phyloP scores from a whole-genome alignment of 1,140 invertebrate genomes.

The Aphidius ervi region DNA sequence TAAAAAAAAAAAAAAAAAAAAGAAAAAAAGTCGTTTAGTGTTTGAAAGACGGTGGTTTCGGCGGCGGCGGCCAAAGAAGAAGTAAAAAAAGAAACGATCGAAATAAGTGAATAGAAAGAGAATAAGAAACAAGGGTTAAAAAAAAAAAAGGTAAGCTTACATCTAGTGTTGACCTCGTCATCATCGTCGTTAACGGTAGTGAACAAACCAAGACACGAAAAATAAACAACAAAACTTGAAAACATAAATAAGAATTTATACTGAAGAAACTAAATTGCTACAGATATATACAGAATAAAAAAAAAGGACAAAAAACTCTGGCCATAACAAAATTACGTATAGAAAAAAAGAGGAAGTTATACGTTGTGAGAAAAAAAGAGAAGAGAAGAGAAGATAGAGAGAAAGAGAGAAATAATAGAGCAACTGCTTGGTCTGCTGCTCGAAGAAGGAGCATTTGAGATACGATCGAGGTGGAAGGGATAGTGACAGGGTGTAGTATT shows the following conservation, averaged over 20 bases:
- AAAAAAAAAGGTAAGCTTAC: background rate
- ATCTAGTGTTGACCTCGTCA: background rate
- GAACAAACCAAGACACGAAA: background rate
- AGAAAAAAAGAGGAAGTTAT: conserved; percentile 14
- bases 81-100: conserved; percentile 2
- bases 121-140: background rate
- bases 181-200: background rate
- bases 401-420: conserved; percentile 20
- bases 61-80: conserved; percentile 17
- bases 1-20: conserved; percentile 24
- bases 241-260: background rate
- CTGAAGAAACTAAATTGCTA: background rate
- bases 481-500: conserved; percentile 20
- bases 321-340: conserved; percentile 5
- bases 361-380: conserved; percentile 9
- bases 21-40: conserved; percentile 25
- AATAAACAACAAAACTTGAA: background rate
- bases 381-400: conserved; percentile 15
- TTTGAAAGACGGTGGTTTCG: conserved; percentile 22
- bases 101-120: background rate
- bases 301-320: background rate
- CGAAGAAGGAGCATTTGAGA: conserved; percentile 32
- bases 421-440: conserved; percentile 26
- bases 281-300: background rate
- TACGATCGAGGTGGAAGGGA: conserved; percentile 24